A percentile compares a stretch with the other conserved stretches of the same genome.
Conservation (phyloP, 2,797 vertebrate genomes). For the Loriculus beryllinus region DNA sequence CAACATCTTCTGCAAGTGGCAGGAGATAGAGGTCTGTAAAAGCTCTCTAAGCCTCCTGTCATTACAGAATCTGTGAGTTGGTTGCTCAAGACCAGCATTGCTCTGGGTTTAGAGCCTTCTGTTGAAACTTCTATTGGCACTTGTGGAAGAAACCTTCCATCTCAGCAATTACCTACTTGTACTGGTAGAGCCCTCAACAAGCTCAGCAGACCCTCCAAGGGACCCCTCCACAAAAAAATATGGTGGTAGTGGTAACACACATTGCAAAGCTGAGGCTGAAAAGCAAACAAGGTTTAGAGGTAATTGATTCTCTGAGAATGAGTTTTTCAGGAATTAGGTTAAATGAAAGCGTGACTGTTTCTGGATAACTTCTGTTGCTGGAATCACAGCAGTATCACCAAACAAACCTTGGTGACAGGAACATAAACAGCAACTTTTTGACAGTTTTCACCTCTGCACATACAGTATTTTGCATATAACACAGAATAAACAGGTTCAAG, state of each 20-base stretch:
- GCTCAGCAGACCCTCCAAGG: neutral
- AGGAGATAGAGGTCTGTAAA: neutral
- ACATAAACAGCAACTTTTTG: neutral
- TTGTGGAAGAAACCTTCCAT: neutral
- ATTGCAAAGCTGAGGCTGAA: neutral
- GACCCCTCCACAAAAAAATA: neutral
- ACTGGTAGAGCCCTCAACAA: neutral
- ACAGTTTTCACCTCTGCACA: neutral
- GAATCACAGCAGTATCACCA: neutral
- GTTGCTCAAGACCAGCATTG: neutral
- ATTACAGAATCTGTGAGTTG: neutral
- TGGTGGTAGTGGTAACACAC: neutral
- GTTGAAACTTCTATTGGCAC: neutral
- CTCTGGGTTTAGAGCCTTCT: neutral
- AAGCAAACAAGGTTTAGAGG: neutral
- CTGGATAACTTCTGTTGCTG: neutral
- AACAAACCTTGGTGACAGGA: neutral
- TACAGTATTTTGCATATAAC: neutral
- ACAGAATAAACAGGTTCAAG: neutral
- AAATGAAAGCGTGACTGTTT: neutral
- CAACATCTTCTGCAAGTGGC: neutral
- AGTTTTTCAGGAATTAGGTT: neutral
- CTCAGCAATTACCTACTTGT: neutral
- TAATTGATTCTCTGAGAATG: neutral
- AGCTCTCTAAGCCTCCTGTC: neutral